Conservation (phyloP, 2,113 vertebrate species). For the Machaerirhynchus nigripectus region DNA sequence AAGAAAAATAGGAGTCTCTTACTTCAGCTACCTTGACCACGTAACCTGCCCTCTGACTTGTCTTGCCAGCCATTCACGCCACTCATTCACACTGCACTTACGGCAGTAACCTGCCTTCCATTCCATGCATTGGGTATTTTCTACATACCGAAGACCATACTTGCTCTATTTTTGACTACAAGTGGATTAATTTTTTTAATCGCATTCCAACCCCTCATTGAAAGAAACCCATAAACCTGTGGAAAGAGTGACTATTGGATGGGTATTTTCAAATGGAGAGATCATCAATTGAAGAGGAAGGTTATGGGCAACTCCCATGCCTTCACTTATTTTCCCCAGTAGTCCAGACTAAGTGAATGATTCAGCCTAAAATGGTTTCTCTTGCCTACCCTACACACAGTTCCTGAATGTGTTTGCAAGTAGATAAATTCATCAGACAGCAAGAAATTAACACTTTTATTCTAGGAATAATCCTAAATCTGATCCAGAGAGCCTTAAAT, state of each 20-base stretch:
- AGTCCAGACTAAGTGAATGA: not conserved
- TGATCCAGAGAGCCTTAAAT: not conserved
- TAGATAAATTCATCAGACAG: not conserved
- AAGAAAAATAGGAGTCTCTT: not conserved
- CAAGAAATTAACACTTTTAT: not conserved
- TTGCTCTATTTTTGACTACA: not conserved
- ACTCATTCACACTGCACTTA: not conserved
- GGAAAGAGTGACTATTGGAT: not conserved
- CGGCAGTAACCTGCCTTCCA: not conserved
- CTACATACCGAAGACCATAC: no score
- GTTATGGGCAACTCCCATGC: not conserved
- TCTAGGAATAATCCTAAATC: not conserved
- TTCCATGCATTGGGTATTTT: not conserved
- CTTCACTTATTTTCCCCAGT: not conserved
- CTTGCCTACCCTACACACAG: not conserved
- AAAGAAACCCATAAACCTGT: not conserved
- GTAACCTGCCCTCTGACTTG: no score
- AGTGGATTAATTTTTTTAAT: not conserved
- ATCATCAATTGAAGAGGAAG: not conserved
- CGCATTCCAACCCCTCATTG: accelerated
- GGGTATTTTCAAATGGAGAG: not conserved
- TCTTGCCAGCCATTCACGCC: accelerated
- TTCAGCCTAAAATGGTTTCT: not conserved
- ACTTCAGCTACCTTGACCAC: accelerated
- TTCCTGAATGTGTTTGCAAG: not conserved